Conservation (phyloP, 2,113 vertebrate genomes). For the Phyllostomus hastatus region DNA sequence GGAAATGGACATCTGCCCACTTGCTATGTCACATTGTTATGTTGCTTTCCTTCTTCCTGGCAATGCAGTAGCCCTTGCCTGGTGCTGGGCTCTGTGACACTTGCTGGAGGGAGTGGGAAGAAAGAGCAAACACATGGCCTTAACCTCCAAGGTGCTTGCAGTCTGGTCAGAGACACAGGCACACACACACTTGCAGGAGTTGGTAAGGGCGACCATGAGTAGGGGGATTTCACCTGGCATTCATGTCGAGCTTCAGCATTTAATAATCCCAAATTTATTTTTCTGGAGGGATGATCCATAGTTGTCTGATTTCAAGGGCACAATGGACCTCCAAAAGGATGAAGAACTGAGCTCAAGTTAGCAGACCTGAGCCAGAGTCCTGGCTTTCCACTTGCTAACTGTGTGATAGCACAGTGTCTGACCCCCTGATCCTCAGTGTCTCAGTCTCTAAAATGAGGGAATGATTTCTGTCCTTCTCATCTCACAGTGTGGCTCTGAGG, state of each 20-base stretch:
- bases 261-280: not conserved
- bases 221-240: not conserved
- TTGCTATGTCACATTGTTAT: not conserved
- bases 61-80: not conserved
- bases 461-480: not conserved
- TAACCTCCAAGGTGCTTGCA: not conserved
- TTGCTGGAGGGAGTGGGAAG: not conserved
- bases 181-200: not conserved
- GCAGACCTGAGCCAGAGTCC: not conserved
- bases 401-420: too few species aligned
- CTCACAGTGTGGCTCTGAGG: not conserved
- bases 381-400: not conserved
- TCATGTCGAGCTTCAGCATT: not conserved
- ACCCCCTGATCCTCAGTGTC: not conserved
- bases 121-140: not conserved
- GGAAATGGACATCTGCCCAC: not conserved
- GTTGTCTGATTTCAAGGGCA: not conserved
- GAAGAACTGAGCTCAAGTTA: not conserved
- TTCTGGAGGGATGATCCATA: not conserved
- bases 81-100: not conserved
- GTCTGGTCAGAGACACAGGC: not conserved
- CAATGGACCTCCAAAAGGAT: not conserved
- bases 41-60: not conserved
- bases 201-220: not conserved
- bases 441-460: not conserved